Conservation (phyloP, 2,888 invertebrate genomes). For the Rhimphoctona megacephalus region DNA sequence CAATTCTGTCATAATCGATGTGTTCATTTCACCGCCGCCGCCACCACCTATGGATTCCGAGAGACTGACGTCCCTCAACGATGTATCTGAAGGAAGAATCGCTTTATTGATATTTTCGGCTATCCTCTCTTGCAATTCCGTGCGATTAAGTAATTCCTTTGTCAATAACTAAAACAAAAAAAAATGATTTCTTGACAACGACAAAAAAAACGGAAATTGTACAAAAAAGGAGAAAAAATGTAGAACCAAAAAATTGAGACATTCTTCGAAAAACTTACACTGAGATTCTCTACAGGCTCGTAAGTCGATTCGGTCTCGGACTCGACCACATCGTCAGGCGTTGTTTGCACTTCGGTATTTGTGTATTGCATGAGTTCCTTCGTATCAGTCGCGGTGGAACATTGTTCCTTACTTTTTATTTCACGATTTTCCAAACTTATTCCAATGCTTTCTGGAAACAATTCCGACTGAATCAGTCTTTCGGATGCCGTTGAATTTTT, state of each 20-base stretch:
- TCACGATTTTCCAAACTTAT: not conserved
- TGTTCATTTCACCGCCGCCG: slow-evolving; percentile 75
- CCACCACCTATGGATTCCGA: slow-evolving; percentile 68
- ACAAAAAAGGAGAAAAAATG: slow-evolving; percentile 18
- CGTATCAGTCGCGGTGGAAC: slow-evolving; percentile 80
- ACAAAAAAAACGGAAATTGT: not conserved
- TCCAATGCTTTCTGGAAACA: slow-evolving; percentile 10
- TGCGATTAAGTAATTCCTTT: slow-evolving; percentile 85
- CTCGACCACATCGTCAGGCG: slow-evolving; percentile 77
- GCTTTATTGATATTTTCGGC: slow-evolving; percentile 86
- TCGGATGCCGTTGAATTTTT: slow-evolving; percentile 14
- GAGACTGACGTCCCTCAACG: slow-evolving; percentile 74
- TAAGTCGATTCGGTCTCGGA: slow-evolving; percentile 77
- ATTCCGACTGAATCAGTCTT: not conserved
- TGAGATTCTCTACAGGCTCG: slow-evolving; percentile 82
- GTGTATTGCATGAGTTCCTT: slow-evolving; percentile 78
- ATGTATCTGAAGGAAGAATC: slow-evolving; percentile 78
- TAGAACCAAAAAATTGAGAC: slow-evolving; percentile 2
- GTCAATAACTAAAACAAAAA: slow-evolving; percentile 82
- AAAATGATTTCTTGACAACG: not conserved
- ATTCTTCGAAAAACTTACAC: slow-evolving; percentile 75
- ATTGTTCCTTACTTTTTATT: slow-evolving; percentile 68
- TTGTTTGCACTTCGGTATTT: slow-evolving; percentile 81
- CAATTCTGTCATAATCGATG: slow-evolving; percentile 83
- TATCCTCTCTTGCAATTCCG: slow-evolving; percentile 86